Evolutionary conservation across 1,140 invertebrate genomes (phyloP).

Genomic region (Rhynchophorus ferrugineus): DNA sequence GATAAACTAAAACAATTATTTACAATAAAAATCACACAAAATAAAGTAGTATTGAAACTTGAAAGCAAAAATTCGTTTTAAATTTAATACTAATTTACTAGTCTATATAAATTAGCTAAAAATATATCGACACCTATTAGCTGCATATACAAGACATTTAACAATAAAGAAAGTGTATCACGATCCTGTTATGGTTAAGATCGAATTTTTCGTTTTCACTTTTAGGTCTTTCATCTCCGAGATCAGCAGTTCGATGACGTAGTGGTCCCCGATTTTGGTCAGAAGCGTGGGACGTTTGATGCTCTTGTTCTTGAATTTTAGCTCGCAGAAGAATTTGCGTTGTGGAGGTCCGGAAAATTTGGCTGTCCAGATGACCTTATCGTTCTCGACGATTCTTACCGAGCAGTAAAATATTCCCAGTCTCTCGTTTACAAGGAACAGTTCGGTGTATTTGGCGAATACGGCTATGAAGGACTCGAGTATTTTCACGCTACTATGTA

Average conservation of each 20-base stretch:
- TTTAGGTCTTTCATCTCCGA: constrained; percentile 29
- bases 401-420: constrained; percentile 32
- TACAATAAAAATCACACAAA: too few relatives aligned
- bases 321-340: constrained; percentile 30
- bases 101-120: too few relatives aligned
- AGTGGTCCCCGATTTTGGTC: constrained; percentile 23
- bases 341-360: constrained; percentile 30
- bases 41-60: too few relatives aligned
- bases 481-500: constrained; percentile 31
- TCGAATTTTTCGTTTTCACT: constrained; percentile 33
- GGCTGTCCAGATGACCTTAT: constrained; percentile 26
- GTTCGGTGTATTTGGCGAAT: constrained; percentile 28
- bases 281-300: constrained; percentile 25
- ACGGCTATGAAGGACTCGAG: constrained; percentile 20
- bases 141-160: too few relatives aligned
- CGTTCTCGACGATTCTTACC: constrained; percentile 11
- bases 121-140: too few relatives aligned
- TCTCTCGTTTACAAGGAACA: constrained; percentile 29
- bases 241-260: constrained; percentile 15
- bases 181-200: constrained; percentile 28
- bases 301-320: constrained; percentile 30
- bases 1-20: too few relatives aligned
- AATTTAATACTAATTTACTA: too few relatives aligned
- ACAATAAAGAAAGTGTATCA: too few relatives aligned
- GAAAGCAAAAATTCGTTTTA: too few relatives aligned